phyloP scores from a whole-genome alignment of 64 coral and sea anemone genomes.

The Cladopsammia gracilis region DNA sequence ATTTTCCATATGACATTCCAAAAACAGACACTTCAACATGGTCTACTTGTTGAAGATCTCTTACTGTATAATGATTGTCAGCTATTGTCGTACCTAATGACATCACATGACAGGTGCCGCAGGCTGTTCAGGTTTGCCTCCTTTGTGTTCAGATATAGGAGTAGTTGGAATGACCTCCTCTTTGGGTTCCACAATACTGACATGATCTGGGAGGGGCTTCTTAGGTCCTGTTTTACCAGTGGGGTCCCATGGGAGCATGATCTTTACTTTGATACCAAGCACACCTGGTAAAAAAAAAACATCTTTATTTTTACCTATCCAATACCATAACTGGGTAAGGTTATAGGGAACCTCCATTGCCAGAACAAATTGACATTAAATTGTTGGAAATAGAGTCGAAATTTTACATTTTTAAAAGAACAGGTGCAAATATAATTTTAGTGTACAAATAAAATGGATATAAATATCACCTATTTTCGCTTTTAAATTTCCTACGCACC shows the following conservation, averaged over 20 bases:
- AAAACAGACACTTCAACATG: too few species aligned
- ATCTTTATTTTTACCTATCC: not conserved
- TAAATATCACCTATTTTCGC: too few species aligned
- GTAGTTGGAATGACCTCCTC: constrained; percentile 85
- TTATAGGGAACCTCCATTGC: too few species aligned
- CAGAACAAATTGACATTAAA: too few species aligned
- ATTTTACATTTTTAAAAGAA: too few species aligned
- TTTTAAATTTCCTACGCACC: too few species aligned
- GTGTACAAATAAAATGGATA: too few species aligned
- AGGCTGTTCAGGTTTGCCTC: constrained; percentile 96
- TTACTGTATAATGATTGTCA: not conserved
- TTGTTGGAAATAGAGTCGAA: too few species aligned
- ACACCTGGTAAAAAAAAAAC: constrained; percentile 72
- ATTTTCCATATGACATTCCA: too few species aligned
- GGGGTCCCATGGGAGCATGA: constrained; percentile 99
- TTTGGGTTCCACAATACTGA: constrained; percentile 99
- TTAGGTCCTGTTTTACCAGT: constrained; percentile 99
- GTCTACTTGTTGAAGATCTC: too few species aligned
- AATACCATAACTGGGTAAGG: too few species aligned
- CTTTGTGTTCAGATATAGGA: constrained; percentile 96
- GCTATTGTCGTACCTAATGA: not conserved
- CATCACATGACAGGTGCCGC: constrained; percentile 39
- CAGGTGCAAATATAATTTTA: too few species aligned
- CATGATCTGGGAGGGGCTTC: constrained; percentile 98
- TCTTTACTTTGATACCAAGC: constrained; percentile 99